Percentiles rank a stretch among this genome's conserved stretches.
These are phyloP conservation scores for Octodon degus DNA, from an alignment of 2,113 vertebrate genomes.

Conservation along the genomic window DNA sequence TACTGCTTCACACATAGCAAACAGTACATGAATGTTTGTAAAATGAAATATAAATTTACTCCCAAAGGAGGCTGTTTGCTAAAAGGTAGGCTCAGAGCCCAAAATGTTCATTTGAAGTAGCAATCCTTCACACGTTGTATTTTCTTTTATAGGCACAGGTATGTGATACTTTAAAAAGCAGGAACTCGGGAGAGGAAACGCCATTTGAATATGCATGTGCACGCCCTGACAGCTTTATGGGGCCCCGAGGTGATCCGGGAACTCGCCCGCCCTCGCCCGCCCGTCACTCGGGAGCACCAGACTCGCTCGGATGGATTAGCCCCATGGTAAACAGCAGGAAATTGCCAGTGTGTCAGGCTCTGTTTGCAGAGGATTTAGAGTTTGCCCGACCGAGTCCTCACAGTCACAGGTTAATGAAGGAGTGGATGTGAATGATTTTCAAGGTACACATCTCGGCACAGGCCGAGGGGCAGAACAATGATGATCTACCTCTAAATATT, in stretches of 20 bases:
- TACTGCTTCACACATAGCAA: neutral
- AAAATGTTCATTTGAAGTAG: neutral
- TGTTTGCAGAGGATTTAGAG: slow-evolving; percentile 44
- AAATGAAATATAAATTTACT: slow-evolving; percentile 21
- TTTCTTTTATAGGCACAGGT: neutral
- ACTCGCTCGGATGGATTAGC: neutral
- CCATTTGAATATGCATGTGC: neutral
- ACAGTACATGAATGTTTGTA: neutral
- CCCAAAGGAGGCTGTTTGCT: neutral
- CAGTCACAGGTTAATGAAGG: slow-evolving; percentile 46
- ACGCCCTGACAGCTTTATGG: neutral
- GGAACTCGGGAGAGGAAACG: neutral
- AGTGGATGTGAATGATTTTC: neutral
- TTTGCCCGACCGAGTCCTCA: neutral
- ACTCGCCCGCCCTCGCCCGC: neutral
- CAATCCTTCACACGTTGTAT: neutral
- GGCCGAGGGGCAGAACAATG: fast-evolving
- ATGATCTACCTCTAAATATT: neutral
- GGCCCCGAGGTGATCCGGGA: neutral
- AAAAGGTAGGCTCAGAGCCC: slow-evolving; percentile 7
- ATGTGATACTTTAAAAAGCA: neutral
- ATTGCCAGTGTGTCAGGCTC: neutral
- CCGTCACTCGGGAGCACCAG: neutral
- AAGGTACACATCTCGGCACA: neutral
- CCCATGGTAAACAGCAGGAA: neutral